A percentile compares a stretch with the other conserved stretches of the same genome.
These are phyloP conservation scores for Osmerus eperlanus DNA, from an alignment of 2,113 vertebrate species.

Conservation along the genomic window DNA sequence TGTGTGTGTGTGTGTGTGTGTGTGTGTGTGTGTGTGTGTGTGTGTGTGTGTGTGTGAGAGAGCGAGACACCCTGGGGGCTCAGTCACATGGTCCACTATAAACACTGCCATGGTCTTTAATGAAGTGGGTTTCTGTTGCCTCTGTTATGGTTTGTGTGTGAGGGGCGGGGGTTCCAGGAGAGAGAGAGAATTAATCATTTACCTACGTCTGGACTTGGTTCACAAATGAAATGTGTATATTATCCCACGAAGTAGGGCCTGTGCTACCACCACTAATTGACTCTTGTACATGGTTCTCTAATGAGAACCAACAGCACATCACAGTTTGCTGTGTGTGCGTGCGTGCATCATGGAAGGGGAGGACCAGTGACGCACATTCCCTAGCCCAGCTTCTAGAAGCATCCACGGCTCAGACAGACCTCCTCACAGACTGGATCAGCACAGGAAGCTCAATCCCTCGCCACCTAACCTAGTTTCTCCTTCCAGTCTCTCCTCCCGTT, in stretches of 20 bases:
- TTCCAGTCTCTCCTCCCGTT: neutral
- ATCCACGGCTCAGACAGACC: too few relatives aligned
- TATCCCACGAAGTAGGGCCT: too few relatives aligned
- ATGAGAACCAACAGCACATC: too few relatives aligned
- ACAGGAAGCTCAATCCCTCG: neutral
- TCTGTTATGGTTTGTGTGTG: neutral
- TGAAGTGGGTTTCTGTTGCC: neutral
- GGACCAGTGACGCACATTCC: too few relatives aligned
- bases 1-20: neutral
- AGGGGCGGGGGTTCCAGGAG: neutral
- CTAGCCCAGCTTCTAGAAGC: too few relatives aligned
- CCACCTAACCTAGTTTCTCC: slow-evolving; percentile 2
- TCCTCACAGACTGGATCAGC: neutral
- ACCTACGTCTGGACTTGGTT: neutral
- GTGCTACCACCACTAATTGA: neutral
- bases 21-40: neutral
- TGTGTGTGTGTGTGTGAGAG: neutral
- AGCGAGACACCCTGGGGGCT: neutral
- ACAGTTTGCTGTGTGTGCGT: too few relatives aligned
- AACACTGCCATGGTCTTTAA: neutral
- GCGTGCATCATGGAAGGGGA: too few relatives aligned
- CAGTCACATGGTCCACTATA: neutral
- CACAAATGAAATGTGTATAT: too few relatives aligned
- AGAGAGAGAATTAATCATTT: neutral
- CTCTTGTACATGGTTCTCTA: neutral